These are phyloP conservation scores for Centropristis striata DNA, from an alignment of 2,113 vertebrate species.

Conservation along the genomic window DNA sequence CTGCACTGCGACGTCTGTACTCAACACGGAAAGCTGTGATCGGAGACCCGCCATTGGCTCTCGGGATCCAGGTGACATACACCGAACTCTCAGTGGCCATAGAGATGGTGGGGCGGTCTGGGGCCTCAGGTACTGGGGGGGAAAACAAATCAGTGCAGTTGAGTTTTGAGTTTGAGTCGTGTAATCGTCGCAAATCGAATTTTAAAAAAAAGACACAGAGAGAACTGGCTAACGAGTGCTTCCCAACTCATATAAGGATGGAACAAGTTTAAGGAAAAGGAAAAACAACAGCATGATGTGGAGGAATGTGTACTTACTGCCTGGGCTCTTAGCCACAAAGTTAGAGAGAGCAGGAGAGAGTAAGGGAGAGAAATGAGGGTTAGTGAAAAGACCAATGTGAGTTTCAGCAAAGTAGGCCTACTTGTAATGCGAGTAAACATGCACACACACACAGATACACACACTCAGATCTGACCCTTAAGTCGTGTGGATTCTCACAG, in stretches of 20 bases:
- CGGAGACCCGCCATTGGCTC: constrained; percentile 96
- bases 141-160: no score
- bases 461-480: constrained; percentile 1
- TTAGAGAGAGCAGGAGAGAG: constrained; percentile 74
- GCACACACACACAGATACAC: constrained; percentile 8
- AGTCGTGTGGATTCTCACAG: constrained; percentile 26
- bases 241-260: constrained; percentile 31
- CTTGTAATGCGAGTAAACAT: constrained; percentile 27
- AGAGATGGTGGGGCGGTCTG: constrained; percentile 94
- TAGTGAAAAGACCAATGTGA: constrained; percentile 70
- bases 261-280: constrained; percentile 26
- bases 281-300: constrained; percentile 55
- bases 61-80: constrained; percentile 97
- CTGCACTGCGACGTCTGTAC: constrained; percentile 88
- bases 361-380: constrained; percentile 67
- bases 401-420: constrained; percentile 39
- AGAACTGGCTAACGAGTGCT: constrained; percentile 25
- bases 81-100: constrained; percentile 93
- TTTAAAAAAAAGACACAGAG: neutral
- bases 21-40: constrained; percentile 97
- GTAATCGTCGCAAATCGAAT: neutral
- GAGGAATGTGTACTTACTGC: constrained; percentile 85
- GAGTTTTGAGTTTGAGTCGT: no score
- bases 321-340: constrained; percentile 77
- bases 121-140: constrained; percentile 92